A percentile compares a stretch with the other conserved stretches of the same genome.
phyloP scores from a whole-genome alignment of 2,888 invertebrate species.

The Neoitamus cyanurus region DNA sequence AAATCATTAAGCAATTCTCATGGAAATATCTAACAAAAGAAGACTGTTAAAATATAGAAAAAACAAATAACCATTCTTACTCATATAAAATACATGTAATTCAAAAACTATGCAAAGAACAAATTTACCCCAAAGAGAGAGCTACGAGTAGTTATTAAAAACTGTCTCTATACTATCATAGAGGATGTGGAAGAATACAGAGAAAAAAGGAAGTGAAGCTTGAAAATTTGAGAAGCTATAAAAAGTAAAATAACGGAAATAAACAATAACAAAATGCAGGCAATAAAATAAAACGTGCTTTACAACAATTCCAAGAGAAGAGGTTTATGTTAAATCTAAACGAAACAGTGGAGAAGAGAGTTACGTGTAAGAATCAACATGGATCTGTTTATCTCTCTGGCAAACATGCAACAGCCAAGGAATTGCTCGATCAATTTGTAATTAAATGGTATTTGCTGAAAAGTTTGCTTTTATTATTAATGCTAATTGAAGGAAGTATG shows the following conservation, averaged over 20 bases:
- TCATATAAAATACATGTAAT: background rate
- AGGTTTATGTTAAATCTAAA: background rate
- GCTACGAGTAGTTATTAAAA: background rate
- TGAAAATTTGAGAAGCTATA: background rate
- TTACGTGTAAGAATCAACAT: background rate
- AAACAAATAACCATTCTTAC: background rate
- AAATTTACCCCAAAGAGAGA: background rate
- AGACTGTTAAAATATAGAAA: background rate
- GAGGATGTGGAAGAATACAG: background rate
- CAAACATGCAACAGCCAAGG: background rate
- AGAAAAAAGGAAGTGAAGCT: background rate
- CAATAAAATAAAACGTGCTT: background rate
- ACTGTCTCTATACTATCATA: conserved; percentile 21
- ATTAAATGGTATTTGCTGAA: conserved; percentile 2
- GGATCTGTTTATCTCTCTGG: background rate
- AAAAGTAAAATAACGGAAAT: background rate
- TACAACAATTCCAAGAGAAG: background rate
- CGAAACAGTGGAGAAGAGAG: background rate
- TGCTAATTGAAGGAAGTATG: background rate
- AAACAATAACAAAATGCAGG: background rate
- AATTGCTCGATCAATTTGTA: background rate
- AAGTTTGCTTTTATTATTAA: background rate
- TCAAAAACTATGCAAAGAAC: background rate
- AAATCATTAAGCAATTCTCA: conserved; percentile 21
- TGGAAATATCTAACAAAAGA: background rate